phyloP scores from a whole-genome alignment of 2,113 vertebrate species.

The Paraplagusia blochii region DNA sequence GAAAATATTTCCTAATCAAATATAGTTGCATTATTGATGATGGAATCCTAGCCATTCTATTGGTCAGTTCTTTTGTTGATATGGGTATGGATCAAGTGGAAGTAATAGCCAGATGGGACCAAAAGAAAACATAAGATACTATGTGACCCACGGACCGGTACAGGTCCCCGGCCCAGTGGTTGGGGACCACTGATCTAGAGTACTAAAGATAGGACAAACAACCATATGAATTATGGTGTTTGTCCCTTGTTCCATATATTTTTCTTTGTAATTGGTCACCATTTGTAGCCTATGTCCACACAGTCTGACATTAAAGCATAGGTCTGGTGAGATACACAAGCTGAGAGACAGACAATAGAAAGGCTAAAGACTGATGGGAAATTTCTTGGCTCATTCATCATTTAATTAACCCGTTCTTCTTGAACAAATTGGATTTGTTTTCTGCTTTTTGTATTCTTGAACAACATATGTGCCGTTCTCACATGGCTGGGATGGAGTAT shows the following conservation, averaged over 20 bases:
- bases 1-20: no score
- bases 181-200: no score
- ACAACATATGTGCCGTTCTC: slow-evolving; percentile 42
- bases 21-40: no score
- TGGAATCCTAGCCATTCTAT: no score
- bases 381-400: slow-evolving; percentile 58
- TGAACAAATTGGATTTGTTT: slow-evolving; percentile 44
- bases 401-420: slow-evolving; percentile 56
- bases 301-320: slow-evolving; percentile 35
- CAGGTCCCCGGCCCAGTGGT: no score
- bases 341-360: slow-evolving; percentile 51
- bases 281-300: slow-evolving; percentile 31
- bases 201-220: background rate
- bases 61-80: no score
- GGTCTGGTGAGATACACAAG: slow-evolving; percentile 30
- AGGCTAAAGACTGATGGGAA: slow-evolving; percentile 46
- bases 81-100: no score
- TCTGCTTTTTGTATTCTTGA: slow-evolving; percentile 42
- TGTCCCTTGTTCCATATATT: slow-evolving; percentile 1
- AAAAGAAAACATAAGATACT: no score
- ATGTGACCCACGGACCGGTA: no score
- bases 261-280: slow-evolving; percentile 10
- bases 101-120: no score
- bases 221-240: background rate
- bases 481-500: slow-evolving; percentile 6